phyloP scores from a whole-genome alignment of 2,113 vertebrate genomes.

The Ariopsis seemanni region DNA sequence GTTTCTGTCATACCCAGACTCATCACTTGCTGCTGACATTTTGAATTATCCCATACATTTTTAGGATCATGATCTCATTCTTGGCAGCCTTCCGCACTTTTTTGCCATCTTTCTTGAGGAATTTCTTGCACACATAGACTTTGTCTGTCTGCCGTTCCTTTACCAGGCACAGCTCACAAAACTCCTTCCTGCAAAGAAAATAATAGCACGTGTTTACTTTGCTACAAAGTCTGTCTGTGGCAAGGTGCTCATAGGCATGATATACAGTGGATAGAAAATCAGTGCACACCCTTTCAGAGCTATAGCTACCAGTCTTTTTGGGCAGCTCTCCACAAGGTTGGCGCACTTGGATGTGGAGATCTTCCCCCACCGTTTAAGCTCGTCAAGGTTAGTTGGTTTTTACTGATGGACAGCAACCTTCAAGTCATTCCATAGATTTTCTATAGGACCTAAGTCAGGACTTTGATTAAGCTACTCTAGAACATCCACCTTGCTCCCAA shows the following conservation, averaged over 20 bases:
- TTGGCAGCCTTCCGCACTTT: slow-evolving; percentile 84
- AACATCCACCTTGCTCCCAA: neutral
- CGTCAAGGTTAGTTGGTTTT: neutral
- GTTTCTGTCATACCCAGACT: neutral
- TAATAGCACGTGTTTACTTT: neutral
- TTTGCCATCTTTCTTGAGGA: slow-evolving; percentile 82
- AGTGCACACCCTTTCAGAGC: neutral
- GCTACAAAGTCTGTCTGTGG: neutral
- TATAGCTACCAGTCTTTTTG: too few species aligned
- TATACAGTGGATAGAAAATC: neutral
- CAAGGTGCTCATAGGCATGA: neutral
- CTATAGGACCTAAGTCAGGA: neutral
- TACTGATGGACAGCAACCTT: neutral
- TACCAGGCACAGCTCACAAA: slow-evolving; percentile 82
- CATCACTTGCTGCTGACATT: slow-evolving; percentile 45
- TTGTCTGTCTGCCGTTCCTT: slow-evolving; percentile 81
- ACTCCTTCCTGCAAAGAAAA: slow-evolving; percentile 77
- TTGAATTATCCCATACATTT: slow-evolving; percentile 73
- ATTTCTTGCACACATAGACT: slow-evolving; percentile 84
- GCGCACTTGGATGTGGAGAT: too few species aligned
- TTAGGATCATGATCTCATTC: slow-evolving; percentile 86
- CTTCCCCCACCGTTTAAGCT: neutral
- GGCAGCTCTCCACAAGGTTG: neutral
- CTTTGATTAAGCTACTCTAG: neutral
- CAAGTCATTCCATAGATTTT: neutral